These are phyloP conservation scores for Trachelipus rathkii DNA, from an alignment of 1,140 invertebrate genomes.

Conservation along the genomic window DNA sequence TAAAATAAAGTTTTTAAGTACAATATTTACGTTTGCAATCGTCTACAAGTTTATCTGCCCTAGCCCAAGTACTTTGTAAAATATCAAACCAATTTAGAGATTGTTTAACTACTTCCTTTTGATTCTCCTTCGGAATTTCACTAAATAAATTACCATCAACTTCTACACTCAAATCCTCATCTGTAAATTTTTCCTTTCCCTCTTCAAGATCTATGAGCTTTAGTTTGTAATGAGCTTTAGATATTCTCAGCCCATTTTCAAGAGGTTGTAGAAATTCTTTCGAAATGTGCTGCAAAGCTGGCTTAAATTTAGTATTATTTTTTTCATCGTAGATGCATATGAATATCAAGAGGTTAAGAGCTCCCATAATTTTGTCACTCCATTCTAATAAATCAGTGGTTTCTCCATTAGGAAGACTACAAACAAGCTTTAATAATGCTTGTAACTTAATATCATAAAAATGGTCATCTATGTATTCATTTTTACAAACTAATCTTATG, in stretches of 20 bases:
- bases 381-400: not conserved
- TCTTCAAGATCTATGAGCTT: not conserved
- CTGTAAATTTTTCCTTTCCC: not conserved
- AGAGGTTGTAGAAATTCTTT: not conserved
- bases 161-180: not conserved
- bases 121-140: not conserved
- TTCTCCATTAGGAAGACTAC: not conserved
- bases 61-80: not conserved
- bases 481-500: not conserved
- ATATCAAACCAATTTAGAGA: conserved; percentile 8
- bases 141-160: not conserved
- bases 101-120: not conserved
- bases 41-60: not conserved
- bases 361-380: conserved; percentile 1
- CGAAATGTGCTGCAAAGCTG: not conserved
- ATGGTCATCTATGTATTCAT: not conserved
- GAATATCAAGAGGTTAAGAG: not conserved
- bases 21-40: too few species aligned
- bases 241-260: not conserved
- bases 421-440: not conserved
- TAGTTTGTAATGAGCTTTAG: not conserved
- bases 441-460: not conserved
- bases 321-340: not conserved
- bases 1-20: too few species aligned
- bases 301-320: not conserved